Conservation (phyloP, 2,113 vertebrate species). For the Microcebus tavaratra region DNA sequence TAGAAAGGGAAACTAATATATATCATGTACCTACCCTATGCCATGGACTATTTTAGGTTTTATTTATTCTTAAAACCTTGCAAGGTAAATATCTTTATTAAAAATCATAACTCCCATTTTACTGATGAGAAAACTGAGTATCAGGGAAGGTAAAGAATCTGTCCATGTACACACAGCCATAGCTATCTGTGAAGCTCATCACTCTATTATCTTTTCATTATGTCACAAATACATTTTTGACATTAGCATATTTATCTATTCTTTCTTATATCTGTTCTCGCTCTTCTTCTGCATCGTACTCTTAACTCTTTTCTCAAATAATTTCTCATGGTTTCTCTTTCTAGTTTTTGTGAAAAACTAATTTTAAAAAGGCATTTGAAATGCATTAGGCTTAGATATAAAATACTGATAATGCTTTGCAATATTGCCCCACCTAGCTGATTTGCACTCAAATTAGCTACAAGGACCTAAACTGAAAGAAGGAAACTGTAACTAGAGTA, state of each 20-base stretch:
- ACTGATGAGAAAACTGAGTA: background rate
- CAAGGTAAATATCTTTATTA: background rate
- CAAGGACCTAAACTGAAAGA: background rate
- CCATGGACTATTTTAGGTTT: background rate
- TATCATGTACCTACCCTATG: no score
- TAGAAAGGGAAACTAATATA: background rate
- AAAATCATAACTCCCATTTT: background rate
- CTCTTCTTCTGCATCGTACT: background rate
- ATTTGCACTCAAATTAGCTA: constrained; percentile 22
- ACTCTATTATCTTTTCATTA: background rate
- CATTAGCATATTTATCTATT: background rate
- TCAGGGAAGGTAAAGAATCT: background rate
- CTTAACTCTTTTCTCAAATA: background rate
- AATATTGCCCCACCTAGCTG: background rate
- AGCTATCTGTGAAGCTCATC: background rate
- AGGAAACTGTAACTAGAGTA: background rate
- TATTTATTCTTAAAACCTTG: background rate
- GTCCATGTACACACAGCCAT: background rate
- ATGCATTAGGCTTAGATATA: background rate
- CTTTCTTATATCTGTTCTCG: background rate
- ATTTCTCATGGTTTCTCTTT: background rate
- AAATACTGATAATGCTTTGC: background rate
- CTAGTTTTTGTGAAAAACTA: background rate
- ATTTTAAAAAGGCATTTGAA: background rate
- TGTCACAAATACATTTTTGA: background rate